Percentiles rank a stretch among this genome's conserved stretches.
Conservation (phyloP, 2,113 vertebrate species). For the Platysternon megacephalum region DNA sequence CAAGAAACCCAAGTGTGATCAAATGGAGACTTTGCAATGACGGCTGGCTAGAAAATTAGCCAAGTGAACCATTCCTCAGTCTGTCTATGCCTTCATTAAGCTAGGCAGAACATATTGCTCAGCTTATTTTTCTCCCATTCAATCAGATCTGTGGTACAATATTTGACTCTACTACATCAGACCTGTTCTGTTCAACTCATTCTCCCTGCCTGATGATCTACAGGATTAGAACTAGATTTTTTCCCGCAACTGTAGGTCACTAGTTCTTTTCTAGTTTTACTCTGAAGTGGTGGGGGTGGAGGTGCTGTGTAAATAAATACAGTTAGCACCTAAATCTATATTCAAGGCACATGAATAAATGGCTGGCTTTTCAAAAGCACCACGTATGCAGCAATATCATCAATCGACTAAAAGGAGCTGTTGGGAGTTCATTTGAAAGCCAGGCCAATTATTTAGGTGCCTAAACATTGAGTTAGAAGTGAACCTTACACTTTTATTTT, state of each 20-base stretch:
- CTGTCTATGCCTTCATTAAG: slow-evolving; percentile 4
- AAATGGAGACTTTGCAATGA: background rate
- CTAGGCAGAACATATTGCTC: background rate
- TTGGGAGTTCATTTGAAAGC: background rate
- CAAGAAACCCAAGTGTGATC: background rate
- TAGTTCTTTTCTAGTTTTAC: no score
- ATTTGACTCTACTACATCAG: background rate
- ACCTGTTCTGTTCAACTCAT: background rate
- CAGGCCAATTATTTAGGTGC: background rate
- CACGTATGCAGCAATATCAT: background rate
- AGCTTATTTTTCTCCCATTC: background rate
- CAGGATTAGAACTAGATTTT: background rate
- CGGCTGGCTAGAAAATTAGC: accelerated
- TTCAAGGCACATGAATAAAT: background rate
- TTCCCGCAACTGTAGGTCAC: background rate
- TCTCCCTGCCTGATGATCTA: background rate
- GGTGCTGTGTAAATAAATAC: background rate
- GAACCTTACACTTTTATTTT: background rate
- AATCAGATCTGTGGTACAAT: background rate
- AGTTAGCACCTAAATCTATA: background rate
- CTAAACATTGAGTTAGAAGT: background rate
- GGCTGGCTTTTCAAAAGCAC: background rate
- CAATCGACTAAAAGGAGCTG: background rate
- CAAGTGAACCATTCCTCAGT: background rate
- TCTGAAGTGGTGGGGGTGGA: no score